These are phyloP conservation scores for Heliangelus exortis DNA, from an alignment of 2,797 vertebrate genomes.

Conservation along the genomic window DNA sequence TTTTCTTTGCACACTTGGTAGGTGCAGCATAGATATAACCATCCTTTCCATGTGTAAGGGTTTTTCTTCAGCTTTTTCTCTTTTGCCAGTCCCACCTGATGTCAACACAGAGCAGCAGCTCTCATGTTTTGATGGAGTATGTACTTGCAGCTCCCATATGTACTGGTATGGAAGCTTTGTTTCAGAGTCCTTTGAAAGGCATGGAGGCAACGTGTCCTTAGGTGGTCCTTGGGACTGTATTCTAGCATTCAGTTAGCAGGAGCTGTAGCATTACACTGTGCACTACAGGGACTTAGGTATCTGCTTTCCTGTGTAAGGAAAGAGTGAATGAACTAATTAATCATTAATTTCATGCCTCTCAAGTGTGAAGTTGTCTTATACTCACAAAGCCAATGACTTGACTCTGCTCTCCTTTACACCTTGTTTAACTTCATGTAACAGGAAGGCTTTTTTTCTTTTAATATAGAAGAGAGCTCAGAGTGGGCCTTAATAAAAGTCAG, in stretches of 20 bases:
- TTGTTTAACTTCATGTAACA: conserved; percentile 33
- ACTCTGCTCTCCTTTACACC: conserved; percentile 11
- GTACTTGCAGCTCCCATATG: not conserved
- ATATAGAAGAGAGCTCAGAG: not conserved
- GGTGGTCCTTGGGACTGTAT: not conserved
- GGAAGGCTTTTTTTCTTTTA: not conserved
- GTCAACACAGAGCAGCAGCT: not conserved
- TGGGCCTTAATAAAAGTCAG: not conserved
- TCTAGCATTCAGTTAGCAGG: not conserved
- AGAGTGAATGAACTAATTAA: conserved; percentile 38
- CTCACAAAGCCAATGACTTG: not conserved
- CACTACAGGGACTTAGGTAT: not conserved
- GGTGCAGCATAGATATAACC: not conserved
- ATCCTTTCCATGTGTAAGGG: not conserved
- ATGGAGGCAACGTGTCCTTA: not conserved
- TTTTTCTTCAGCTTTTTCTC: not conserved
- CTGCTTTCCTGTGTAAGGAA: not conserved
- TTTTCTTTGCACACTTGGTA: not conserved
- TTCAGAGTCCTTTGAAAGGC: not conserved
- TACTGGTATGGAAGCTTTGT: not conserved
- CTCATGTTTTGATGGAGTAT: not conserved
- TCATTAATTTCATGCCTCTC: conserved; percentile 47
- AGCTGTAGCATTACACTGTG: not conserved
- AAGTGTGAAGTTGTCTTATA: conserved; percentile 31
- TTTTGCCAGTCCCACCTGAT: not conserved